These are phyloP conservation scores for Leptinotarsa juncta DNA, from an alignment of 2,888 invertebrate genomes.

Conservation along the genomic window DNA sequence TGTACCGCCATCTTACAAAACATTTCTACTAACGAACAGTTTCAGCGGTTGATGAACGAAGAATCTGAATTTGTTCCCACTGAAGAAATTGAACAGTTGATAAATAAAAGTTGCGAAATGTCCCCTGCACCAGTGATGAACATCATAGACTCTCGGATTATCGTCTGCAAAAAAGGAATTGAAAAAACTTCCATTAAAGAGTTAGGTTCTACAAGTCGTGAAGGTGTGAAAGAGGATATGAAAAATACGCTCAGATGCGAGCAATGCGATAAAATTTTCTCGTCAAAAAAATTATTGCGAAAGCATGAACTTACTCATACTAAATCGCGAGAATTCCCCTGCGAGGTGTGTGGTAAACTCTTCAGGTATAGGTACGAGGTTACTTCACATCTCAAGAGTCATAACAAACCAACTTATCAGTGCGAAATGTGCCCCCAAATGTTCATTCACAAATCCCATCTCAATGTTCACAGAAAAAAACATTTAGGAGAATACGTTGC, in stretches of 20 bases:
- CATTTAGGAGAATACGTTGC: conserved; percentile 66
- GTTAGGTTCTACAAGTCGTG: neutral
- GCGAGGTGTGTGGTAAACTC: conserved; percentile 59
- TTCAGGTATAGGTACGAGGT: conserved; percentile 61
- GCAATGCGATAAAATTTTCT: conserved; percentile 57
- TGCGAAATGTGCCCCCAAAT: conserved; percentile 73
- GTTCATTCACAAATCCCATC: conserved; percentile 71
- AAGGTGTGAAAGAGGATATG: too few relatives aligned
- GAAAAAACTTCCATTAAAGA: conserved; percentile 6
- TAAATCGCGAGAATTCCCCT: conserved; percentile 56
- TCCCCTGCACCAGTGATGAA: conserved; percentile 27
- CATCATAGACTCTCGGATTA: conserved; percentile 17
- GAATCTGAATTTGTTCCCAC: conserved; percentile 51
- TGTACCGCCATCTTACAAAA: conserved; percentile 62
- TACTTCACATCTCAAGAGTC: conserved; percentile 67
- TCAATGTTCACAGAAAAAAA: conserved; percentile 71
- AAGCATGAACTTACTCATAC: conserved; percentile 61
- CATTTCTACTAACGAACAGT: conserved; percentile 61
- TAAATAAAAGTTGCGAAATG: conserved; percentile 39
- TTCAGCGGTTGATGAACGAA: conserved; percentile 58
- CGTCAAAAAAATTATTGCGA: conserved; percentile 59
- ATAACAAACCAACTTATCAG: conserved; percentile 70
- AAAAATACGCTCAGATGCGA: conserved; percentile 55
- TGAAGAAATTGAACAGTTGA: conserved; percentile 44
- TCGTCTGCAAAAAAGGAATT: neutral